Base-by-base conservation (phyloP, 2,113 vertebrate species). In the Macrotus californicus region DNA sequence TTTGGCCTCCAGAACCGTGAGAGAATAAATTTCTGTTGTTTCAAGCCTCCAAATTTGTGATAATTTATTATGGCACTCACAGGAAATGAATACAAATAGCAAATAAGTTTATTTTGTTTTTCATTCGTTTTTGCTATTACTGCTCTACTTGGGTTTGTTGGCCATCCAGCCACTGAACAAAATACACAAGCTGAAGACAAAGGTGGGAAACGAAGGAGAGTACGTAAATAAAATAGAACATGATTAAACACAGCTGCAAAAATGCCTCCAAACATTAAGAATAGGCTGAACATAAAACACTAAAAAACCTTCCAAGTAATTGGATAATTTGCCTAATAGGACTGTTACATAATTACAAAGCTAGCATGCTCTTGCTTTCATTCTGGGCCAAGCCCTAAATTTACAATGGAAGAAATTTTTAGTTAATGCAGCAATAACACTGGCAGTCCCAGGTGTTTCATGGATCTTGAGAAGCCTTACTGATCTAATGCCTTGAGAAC, bases 1-100 rank as follows among this genome's bases (percentile, higher is more conserved):
- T 75, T 59, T 48, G 43, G 9, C 14, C 73, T 86, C 50, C 34
- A 75, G 36, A 85, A 54, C 15, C 77, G 13, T 66, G 18, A 95
- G 69, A 46, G 56, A 41, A 89, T 50, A 91, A 29, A 86, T 86
- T 89, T 94, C 84, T 69, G 21, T 61, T 95, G 54, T 86, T 86
- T 86, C 10, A 89, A 70, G 26, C 5, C 66, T 86, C 73, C 43
- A 81, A 52, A 31, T 85, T 54, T 29, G 56, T 67, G 66, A 52
- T 43, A 80, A 94, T 79, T 83, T 93, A 59, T 82, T 84, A 94
- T 18, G 29, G 86, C 31, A 89, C 34, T 59, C 46, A 82, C 26
- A 94, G 46, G 31, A 93, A 59, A 89, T 19, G 59, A 90, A 80
- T 43, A 92, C 18, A 89, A 89, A 67, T 22, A 81, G 52, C 39